Base-by-base conservation (phyloP, 2,888 invertebrate species). In the Drosophila picticornis region DNA sequence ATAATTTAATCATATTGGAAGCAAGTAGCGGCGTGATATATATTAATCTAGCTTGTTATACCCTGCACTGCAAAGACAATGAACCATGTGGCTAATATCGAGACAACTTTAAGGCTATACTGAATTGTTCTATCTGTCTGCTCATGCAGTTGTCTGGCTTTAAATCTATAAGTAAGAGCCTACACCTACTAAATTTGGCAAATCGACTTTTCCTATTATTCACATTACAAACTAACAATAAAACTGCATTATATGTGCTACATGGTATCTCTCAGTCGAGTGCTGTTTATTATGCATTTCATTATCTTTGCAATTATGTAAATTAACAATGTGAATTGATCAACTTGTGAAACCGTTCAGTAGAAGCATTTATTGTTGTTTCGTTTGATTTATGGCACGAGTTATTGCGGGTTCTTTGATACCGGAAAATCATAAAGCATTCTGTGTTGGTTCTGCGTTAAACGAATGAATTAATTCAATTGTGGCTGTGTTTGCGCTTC, bases 301-400 rank as follows among this genome's bases (percentile, higher is more conserved):
- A n/a, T 31, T 50, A 16, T 31, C 9, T 27, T 11, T 11, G 31
- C 34, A 22, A 1, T 13, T 29, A 43, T 40, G 58, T 11, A 38
- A 56, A 51, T 50, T 25, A 13, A 22, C 2, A 27, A 46, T 69
- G 34, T 46, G 10, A 43, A 72, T 64, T 84, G 52, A 78, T 66
- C 56, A 68, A 62, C 19, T n/a, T 29, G 38, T 36, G 7, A 40
- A 72, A 34, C 48, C 32, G 60, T 40, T 60, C 27, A 61, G 60
- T 65, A 67, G 36, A 58, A 19, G 27, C 53, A 61, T 61, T 75
- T 59, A 55, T 81, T 66, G 53, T 52, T 64, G 22, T 55, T 46
- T 31, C 9, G 56, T 36, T 72, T 72, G 64, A 88, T 83, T 77
- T 77, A 84, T 77, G 65, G 51, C 90, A 81, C 69, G 62, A 83